A percentile compares a stretch with the other conserved stretches of the same genome.
Evolutionary conservation across 2,888 invertebrate genomes (phyloP).

Genomic region (Pseudanteris insignis): DNA sequence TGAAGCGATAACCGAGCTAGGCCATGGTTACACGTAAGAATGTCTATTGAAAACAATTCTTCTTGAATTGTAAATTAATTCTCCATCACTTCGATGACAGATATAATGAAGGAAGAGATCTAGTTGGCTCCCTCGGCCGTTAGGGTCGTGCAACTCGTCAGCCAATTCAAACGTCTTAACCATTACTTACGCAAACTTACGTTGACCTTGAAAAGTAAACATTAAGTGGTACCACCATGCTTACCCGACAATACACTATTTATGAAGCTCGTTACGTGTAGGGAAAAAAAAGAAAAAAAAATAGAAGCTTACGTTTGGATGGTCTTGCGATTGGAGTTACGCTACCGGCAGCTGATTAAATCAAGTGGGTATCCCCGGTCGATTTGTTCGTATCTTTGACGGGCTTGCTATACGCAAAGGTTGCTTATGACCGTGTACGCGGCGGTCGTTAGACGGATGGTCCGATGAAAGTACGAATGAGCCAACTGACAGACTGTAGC

Average conservation of each 20-base stretch:
- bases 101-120: slow-evolving; percentile 35
- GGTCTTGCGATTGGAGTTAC: too few species aligned
- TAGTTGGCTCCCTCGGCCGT: too few species aligned
- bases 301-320: too few species aligned
- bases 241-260: too few species aligned
- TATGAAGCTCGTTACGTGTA: too few species aligned
- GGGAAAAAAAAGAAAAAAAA: too few species aligned
- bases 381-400: slow-evolving; percentile 36
- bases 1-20: slow-evolving; percentile 58
- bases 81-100: slow-evolving; percentile 31
- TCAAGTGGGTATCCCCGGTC: slow-evolving; percentile 27
- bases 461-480: slow-evolving; percentile 45
- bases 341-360: slow-evolving; percentile 16
- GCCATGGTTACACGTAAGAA: slow-evolving; percentile 37
- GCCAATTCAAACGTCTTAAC: not conserved
- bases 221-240: too few species aligned
- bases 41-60: slow-evolving; percentile 40
- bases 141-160: not conserved
- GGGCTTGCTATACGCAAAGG: slow-evolving; percentile 24
- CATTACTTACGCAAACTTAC: not conserved
- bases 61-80: slow-evolving; percentile 40
- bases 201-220: too few species aligned
- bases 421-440: slow-evolving; percentile 51
- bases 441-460: slow-evolving; percentile 51
- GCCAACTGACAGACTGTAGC: slow-evolving; percentile 59